A percentile compares a stretch with the other conserved stretches of the same genome.
Conservation (phyloP, 2,888 invertebrate species). For the Idaea aversata region DNA sequence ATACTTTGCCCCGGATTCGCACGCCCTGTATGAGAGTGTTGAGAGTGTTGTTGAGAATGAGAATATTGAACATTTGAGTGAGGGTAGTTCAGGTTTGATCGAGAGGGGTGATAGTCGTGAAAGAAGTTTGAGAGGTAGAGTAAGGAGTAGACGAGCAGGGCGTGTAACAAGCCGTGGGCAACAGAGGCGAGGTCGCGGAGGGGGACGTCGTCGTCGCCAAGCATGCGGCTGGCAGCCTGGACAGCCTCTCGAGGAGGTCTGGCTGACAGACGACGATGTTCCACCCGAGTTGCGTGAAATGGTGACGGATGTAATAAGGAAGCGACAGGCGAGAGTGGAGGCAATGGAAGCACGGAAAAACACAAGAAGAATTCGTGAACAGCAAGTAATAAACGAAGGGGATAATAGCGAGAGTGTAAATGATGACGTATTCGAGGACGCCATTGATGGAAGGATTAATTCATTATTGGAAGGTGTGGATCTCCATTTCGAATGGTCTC, state of each 20-base stretch:
- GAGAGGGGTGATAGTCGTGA: neutral
- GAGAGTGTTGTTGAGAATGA: no score
- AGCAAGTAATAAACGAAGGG: neutral
- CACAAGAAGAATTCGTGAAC: neutral
- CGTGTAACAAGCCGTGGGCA: no score
- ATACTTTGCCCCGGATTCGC: no score
- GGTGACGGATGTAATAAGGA: neutral
- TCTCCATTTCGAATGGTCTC: no score
- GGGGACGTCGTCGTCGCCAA: neutral
- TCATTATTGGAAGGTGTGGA: slow-evolving; percentile 3
- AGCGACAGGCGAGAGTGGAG: no score
- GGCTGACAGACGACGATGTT: slow-evolving; percentile 8
- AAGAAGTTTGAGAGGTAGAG: slow-evolving; percentile 2
- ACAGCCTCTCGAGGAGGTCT: slow-evolving; percentile 9
- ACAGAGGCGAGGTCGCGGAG: no score
- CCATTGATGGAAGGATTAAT: slow-evolving; percentile 6
- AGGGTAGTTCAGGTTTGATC: no score
- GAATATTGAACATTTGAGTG: no score
- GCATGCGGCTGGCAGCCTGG: slow-evolving; percentile 3
- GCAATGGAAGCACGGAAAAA: neutral
- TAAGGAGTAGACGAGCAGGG: neutral
- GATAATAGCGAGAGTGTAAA: slow-evolving; percentile 1
- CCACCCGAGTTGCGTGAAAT: slow-evolving; percentile 6
- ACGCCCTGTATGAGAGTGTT: no score
- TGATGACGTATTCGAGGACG: neutral